Base-by-base conservation (phyloP, 2,113 vertebrate genomes). In the Sceloporus undulatus region DNA sequence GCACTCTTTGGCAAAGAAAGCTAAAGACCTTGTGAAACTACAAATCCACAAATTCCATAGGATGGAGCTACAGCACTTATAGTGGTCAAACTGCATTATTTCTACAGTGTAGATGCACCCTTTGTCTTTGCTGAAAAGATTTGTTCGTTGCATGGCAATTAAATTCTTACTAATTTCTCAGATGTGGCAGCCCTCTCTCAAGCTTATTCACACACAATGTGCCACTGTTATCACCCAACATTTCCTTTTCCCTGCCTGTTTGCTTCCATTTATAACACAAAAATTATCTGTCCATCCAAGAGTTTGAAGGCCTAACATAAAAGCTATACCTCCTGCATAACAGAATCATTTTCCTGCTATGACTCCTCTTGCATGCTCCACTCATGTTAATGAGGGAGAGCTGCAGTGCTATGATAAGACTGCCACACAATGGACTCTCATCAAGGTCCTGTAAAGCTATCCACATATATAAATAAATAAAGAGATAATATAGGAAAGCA, bases 241-340 rank as follows among this genome's bases (percentile, higher is more conserved):
- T 92, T 92, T 85, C 86, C 23, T 88, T 92, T 19, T 27, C 54
- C 29, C 75, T 6, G 62, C 9, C 87, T 23, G 71, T 42, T 52
- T 84, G 84, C 5, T 2, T 90, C 56, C 79, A 70, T 54, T 90
- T 91, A 86, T 0, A 82, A 88, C 85, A 74, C 82, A 79, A 79
- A 83, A 0, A 79, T 78, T 84, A 77, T 90, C 90, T 90, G 62
- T 4, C 76, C 87, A 82, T 54, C 52, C 77, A 92, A 59, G 1
- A 84, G 59, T 77, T 23, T 91, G 92, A 93, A 19, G 1, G 3
- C 18, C 9, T 89, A 88, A 62, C 38, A 29, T 86, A 88, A 90
- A 84, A 88, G 59, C 59, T 76, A 89, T 9, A 34, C 2, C n/a
- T 42, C 6, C 82, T 59, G 18, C 84, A 90, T 73, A 0, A 1